Conservation (phyloP, 2,113 vertebrate genomes). For the Suricata suricatta region DNA sequence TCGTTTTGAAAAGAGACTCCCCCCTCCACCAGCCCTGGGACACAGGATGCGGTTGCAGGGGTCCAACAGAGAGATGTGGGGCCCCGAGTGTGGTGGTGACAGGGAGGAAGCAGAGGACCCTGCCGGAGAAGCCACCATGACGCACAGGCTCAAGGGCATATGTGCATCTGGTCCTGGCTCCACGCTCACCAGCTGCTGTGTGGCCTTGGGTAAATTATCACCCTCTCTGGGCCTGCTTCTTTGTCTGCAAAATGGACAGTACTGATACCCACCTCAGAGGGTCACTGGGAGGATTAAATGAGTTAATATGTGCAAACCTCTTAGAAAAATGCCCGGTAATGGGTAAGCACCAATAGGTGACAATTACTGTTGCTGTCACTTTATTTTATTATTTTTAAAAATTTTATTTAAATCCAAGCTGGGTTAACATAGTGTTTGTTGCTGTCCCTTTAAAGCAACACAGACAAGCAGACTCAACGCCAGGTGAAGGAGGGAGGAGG, state of each 20-base stretch:
- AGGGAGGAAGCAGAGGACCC: no score
- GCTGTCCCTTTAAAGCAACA: neutral
- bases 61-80: neutral
- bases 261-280: neutral
- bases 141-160: neutral
- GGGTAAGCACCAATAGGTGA: neutral
- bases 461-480: neutral
- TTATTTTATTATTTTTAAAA: no score
- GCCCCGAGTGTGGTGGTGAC: accelerated
- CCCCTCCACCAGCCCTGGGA: no score
- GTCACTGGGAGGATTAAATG: neutral
- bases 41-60: accelerated
- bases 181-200: neutral
- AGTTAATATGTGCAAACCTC: neutral
- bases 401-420: no score
- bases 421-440: no score
- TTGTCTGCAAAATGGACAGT: neutral
- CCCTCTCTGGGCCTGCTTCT: neutral
- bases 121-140: neutral
- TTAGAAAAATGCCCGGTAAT: neutral
- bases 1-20: neutral
- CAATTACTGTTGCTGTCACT: no score
- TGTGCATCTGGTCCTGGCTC: neutral
- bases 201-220: neutral
- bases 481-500: neutral